Evolutionary conservation across 53 echinoderm and acorn worm species (phyloP).

Genomic region (Stichopus horrens): DNA sequence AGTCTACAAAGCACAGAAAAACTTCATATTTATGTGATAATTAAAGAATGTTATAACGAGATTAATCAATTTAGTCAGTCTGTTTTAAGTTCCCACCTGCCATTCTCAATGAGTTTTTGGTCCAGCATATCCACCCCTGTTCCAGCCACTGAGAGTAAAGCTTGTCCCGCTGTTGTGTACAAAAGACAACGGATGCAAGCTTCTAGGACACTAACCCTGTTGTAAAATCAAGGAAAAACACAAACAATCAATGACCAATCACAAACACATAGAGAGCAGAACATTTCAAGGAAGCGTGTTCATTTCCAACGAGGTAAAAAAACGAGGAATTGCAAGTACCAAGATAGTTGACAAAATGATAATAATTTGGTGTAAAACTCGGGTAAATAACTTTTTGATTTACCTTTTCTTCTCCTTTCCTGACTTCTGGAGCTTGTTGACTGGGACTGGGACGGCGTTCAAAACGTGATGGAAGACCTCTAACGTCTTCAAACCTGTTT

Average conservation of each 20-base stretch:
- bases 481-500: constrained; percentile 68
- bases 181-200: constrained; percentile 81
- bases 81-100: constrained; percentile 61
- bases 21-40: too few species aligned
- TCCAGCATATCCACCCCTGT: constrained; percentile 88
- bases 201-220: constrained; percentile 68
- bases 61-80: neutral
- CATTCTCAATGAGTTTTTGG: constrained; percentile 74
- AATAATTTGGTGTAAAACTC: neutral
- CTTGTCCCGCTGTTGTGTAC: constrained; percentile 73
- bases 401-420: constrained; percentile 41
- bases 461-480: constrained; percentile 86
- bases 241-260: neutral
- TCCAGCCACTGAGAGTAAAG: constrained; percentile 73
- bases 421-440: neutral
- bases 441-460: constrained; percentile 63
- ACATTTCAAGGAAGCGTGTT: too few species aligned
- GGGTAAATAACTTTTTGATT: neutral
- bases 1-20: too few species aligned
- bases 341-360: neutral
- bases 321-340: neutral
- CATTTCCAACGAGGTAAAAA: too few species aligned
- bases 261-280: too few species aligned
- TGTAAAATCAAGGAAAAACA: neutral
- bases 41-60: too few species aligned